phyloP scores from a whole-genome alignment of 1,140 invertebrate genomes.

The Heliothis subflexa region DNA sequence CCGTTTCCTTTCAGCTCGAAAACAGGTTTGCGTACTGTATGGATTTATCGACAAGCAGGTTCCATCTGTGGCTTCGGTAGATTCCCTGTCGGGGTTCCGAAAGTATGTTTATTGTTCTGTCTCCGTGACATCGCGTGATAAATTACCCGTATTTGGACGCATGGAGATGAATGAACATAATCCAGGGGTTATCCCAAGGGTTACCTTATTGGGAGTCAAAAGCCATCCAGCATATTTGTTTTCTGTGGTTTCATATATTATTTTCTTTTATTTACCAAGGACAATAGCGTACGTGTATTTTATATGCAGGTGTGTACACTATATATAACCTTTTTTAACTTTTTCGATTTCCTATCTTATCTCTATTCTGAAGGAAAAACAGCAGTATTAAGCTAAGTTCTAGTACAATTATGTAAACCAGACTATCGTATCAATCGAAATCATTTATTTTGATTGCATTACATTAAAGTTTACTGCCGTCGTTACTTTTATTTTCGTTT shows the following conservation, averaged over 20 bases:
- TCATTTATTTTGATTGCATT: slow-evolving; percentile 8
- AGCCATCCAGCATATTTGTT: slow-evolving; percentile 27
- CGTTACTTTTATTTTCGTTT: slow-evolving; percentile 23
- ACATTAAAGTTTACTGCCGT: slow-evolving; percentile 14
- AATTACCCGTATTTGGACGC: slow-evolving; percentile 41
- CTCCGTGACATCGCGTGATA: slow-evolving; percentile 36
- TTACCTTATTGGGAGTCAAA: slow-evolving; percentile 28
- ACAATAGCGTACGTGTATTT: too few species aligned
- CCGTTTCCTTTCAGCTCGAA: slow-evolving; percentile 37
- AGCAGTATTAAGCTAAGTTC: too few species aligned
- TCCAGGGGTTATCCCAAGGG: slow-evolving; percentile 37
- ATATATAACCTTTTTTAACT: too few species aligned
- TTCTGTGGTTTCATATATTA: not conserved
- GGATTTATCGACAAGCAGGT: slow-evolving; percentile 36
- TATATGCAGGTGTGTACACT: too few species aligned
- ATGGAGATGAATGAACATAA: slow-evolving; percentile 41
- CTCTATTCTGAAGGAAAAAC: too few species aligned
- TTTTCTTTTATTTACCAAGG: too few species aligned
- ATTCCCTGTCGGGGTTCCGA: slow-evolving; percentile 17
- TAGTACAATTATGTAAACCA: not conserved
- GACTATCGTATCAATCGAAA: not conserved
- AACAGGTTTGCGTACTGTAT: slow-evolving; percentile 42
- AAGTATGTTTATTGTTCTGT: slow-evolving; percentile 43
- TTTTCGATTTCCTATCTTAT: too few species aligned
- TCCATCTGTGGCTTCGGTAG: slow-evolving; percentile 9